A percentile compares a stretch with the other conserved stretches of the same genome.
Evolutionary conservation across 2,113 vertebrate species (phyloP).

Genomic region (Hippolais icterina): DNA sequence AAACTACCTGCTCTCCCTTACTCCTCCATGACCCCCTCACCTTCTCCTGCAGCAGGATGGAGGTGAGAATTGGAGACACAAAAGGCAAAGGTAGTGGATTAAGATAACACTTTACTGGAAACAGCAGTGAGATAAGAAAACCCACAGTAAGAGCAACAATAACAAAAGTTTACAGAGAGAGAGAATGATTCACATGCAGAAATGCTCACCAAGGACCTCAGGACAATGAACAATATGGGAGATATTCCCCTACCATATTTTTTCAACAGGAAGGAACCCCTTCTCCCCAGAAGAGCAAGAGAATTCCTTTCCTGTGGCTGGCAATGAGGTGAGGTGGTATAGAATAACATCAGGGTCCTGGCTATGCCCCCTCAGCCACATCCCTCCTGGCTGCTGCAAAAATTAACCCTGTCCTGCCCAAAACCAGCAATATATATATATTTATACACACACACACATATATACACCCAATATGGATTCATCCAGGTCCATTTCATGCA

Average conservation of each 20-base stretch:
- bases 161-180: neutral
- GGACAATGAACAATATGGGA: neutral
- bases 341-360: neutral
- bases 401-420: neutral
- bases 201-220: rapidly evolving
- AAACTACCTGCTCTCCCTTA: neutral
- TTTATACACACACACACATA: rapidly evolving
- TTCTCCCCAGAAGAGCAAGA: neutral
- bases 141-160: neutral
- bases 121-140: neutral
- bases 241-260: rapidly evolving
- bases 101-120: neutral
- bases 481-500: neutral
- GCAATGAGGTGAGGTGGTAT: neutral
- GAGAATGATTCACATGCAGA: neutral
- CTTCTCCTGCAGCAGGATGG: neutral
- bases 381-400: neutral
- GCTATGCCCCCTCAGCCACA: neutral
- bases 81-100: neutral
- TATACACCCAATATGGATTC: neutral
- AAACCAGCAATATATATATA: neutral
- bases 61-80: neutral
- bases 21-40: no score
- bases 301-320: neutral
- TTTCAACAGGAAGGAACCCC: neutral